These are phyloP conservation scores for Diloba caeruleocephala DNA, from an alignment of 2,888 invertebrate genomes.

Conservation along the genomic window DNA sequence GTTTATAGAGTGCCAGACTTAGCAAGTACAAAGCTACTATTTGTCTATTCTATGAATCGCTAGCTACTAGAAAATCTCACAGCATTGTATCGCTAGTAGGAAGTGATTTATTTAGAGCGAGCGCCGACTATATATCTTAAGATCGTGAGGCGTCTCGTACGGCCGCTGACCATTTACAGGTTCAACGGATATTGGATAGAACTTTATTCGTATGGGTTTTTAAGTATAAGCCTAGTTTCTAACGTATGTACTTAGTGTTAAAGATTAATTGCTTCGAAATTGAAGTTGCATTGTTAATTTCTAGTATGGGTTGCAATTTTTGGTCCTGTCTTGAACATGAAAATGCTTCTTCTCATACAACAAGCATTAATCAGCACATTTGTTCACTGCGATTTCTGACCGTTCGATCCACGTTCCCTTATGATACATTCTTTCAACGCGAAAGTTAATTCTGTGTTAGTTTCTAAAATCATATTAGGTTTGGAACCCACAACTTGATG, in stretches of 20 bases:
- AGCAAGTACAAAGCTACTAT: constrained; percentile 23
- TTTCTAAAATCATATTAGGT: too few species aligned
- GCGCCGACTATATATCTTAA: constrained; percentile 76
- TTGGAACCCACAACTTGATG: too few species aligned
- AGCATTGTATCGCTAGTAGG: constrained; percentile 79
- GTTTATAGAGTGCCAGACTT: background rate
- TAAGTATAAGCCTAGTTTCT: constrained; percentile 29
- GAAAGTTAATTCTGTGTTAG: too few species aligned
- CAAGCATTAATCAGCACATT: too few species aligned
- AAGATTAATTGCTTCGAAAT: background rate
- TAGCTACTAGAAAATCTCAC: constrained; percentile 53
- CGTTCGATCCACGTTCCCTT: too few species aligned
- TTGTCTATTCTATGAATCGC: constrained; percentile 43
- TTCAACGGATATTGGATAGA: constrained; percentile 58
- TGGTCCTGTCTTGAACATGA: too few species aligned
- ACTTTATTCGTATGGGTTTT: constrained; percentile 33
- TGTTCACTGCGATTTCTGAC: too few species aligned
- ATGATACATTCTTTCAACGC: too few species aligned
- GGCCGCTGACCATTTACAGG: constrained; percentile 71
- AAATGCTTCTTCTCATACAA: too few species aligned
- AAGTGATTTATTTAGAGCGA: constrained; percentile 86
- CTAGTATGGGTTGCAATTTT: too few species aligned
- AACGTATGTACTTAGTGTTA: background rate
- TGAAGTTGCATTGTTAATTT: too few species aligned
- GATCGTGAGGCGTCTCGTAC: constrained; percentile 78